Evolutionary conservation across 1,140 invertebrate genomes (phyloP).

Genomic region (Scaptomyza pallida): DNA sequence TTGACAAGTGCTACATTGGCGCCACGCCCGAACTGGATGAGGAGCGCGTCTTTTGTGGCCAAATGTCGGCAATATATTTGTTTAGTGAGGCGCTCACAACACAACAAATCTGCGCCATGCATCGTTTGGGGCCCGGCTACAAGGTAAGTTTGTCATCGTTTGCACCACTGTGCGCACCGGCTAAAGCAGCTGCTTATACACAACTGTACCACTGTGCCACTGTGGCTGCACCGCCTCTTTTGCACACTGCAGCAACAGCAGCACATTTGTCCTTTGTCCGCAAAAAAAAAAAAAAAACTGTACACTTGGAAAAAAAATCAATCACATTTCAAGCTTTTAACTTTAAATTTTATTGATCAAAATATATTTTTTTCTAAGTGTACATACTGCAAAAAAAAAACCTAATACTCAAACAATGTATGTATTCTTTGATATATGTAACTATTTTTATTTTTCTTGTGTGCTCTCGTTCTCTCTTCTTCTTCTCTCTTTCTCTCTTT

Average conservation of each 20-base stretch:
- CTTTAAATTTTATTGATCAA: background rate
- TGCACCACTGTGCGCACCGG: background rate
- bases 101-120: constrained; percentile 98
- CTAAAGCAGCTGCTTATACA: background rate
- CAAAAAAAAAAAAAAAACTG: too few relatives aligned
- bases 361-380: constrained; percentile 19
- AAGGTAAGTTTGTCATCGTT: constrained; percentile 88
- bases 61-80: constrained; percentile 99
- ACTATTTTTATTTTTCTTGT: constrained; percentile 28
- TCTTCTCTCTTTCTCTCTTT: constrained; percentile 26
- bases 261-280: constrained; percentile 32
- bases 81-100: constrained; percentile 98
- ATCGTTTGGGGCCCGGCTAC: constrained; percentile 97
- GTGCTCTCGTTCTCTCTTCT: constrained; percentile 20
- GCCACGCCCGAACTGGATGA: constrained; percentile 97
- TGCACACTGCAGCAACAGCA: constrained; percentile 19
- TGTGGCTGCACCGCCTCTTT: constrained; percentile 25
- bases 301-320: background rate
- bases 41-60: constrained; percentile 98
- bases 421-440: constrained; percentile 30
- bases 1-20: constrained; percentile 99
- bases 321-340: background rate
- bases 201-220: constrained; percentile 26
- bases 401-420: constrained; percentile 29
- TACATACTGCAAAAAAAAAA: constrained; percentile 30